Evolutionary conservation across 2,888 invertebrate genomes (phyloP).

Genomic region (Drosophila emarginata): DNA sequence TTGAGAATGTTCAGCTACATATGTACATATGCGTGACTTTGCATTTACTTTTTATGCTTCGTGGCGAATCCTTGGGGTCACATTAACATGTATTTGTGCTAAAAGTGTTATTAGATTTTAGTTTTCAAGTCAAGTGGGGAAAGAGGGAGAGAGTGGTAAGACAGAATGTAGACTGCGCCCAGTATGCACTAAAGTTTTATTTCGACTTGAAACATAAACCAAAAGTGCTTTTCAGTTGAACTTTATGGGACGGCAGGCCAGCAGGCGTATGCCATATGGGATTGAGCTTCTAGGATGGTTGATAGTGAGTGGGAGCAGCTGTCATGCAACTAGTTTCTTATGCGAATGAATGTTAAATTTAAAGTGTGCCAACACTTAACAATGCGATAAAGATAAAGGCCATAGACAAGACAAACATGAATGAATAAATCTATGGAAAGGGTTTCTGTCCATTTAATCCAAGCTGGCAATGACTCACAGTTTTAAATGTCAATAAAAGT

Average conservation of each 20-base stretch:
- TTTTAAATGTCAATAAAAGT: background rate
- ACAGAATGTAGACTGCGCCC: constrained; percentile 34
- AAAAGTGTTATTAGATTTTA: constrained; percentile 79
- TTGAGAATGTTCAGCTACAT: background rate
- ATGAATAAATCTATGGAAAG: background rate
- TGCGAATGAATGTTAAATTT: constrained; percentile 45
- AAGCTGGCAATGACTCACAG: background rate
- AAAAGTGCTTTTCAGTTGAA: constrained; percentile 72
- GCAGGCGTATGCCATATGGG: constrained; percentile 13
- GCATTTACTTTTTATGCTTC: constrained; percentile 50
- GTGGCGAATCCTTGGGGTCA: constrained; percentile 60
- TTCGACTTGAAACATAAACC: constrained; percentile 62
- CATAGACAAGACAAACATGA: background rate
- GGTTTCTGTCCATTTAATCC: background rate
- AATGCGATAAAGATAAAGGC: constrained; percentile 59
- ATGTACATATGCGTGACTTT: constrained; percentile 58
- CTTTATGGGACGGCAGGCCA: constrained; percentile 41
- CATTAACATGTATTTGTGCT: constrained; percentile 79
- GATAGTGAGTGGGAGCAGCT: constrained; percentile 25
- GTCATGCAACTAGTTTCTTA: constrained; percentile 23
- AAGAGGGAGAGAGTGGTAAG: background rate
- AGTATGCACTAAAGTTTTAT: constrained; percentile 72
- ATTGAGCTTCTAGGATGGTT: background rate
- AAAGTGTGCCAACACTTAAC: constrained; percentile 73
- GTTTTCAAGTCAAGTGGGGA: constrained; percentile 71